Evolutionary conservation across 2,888 invertebrate species (phyloP).

Genomic region (Emmelina monodactyla): DNA sequence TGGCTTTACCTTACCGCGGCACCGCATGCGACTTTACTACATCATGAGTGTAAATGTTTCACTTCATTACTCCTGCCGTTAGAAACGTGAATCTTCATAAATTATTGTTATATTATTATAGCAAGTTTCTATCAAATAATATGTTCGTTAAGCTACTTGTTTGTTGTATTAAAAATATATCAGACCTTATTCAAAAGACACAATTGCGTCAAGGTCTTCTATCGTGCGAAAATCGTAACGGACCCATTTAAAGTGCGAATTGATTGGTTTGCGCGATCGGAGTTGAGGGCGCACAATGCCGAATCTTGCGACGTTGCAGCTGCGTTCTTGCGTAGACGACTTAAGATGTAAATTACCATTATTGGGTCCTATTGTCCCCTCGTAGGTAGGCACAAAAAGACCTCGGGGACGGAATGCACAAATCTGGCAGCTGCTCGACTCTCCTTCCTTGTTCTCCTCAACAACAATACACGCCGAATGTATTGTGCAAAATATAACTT

Average conservation of each 20-base stretch:
- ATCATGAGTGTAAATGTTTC: conserved; percentile 27
- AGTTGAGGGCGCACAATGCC: conserved; percentile 13
- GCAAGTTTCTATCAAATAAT: too few species aligned
- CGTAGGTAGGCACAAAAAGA: conserved; percentile 52
- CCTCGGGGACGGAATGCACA: conserved; percentile 59
- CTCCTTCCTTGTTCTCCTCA: conserved; percentile 48
- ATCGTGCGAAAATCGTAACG: conserved; percentile 21
- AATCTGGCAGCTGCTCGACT: conserved; percentile 56
- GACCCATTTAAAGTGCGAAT: conserved; percentile 23
- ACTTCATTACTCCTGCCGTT: conserved; percentile 43
- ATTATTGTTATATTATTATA: not conserved
- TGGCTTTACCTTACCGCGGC: conserved; percentile 31
- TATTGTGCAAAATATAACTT: conserved; percentile 59
- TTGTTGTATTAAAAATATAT: too few species aligned
- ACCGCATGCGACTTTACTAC: conserved; percentile 31
- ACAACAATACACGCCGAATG: conserved; percentile 39
- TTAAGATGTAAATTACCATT: conserved; percentile 66
- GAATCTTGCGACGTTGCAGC: conserved; percentile 51
- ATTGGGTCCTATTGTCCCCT: conserved; percentile 46
- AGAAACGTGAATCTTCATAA: too few species aligned
- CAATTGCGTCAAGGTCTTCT: too few species aligned
- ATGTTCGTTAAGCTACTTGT: too few species aligned
- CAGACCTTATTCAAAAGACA: too few species aligned
- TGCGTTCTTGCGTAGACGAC: conserved; percentile 56
- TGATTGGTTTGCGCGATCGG: conserved; percentile 35